These are phyloP conservation scores for Caenorhabditis doughertyi DNA, from an alignment of 2,888 invertebrate species.

Conservation along the genomic window DNA sequence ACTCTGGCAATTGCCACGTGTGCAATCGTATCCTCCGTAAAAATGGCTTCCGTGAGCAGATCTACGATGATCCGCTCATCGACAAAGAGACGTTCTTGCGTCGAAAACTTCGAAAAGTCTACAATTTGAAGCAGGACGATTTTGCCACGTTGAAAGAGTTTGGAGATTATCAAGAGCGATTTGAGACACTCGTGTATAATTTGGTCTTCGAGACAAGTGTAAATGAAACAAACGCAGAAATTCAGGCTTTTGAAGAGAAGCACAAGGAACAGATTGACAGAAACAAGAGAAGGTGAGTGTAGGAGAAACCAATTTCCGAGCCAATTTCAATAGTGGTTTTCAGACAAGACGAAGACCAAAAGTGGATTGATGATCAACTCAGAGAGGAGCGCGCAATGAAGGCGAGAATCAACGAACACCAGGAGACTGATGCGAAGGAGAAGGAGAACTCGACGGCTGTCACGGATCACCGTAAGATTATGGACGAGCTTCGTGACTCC, in stretches of 20 bases:
- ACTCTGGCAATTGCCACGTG: slow-evolving; percentile 91
- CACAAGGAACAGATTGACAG: slow-evolving; percentile 79
- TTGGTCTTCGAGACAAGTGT: slow-evolving; percentile 77
- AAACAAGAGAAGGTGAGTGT: slow-evolving; percentile 75
- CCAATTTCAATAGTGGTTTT: slow-evolving; percentile 20
- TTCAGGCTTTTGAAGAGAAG: slow-evolving; percentile 74
- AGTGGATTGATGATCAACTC: slow-evolving; percentile 86
- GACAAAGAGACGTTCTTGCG: slow-evolving; percentile 98
- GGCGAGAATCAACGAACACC: slow-evolving; percentile 60
- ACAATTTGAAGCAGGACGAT: slow-evolving; percentile 96
- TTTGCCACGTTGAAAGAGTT: slow-evolving; percentile 90
- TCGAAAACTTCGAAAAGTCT: slow-evolving; percentile 89
- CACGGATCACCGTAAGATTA: slow-evolving; percentile 87
- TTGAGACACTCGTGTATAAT: slow-evolving; percentile 76
- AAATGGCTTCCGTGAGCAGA: slow-evolving; percentile 93
- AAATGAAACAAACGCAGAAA: slow-evolving; percentile 74
- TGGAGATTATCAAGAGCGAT: slow-evolving; percentile 93
- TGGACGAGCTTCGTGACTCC: slow-evolving; percentile 96
- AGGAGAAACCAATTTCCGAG: too few relatives aligned
- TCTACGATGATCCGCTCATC: slow-evolving; percentile 96
- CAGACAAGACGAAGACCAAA: slow-evolving; percentile 85
- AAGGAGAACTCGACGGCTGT: slow-evolving; percentile 57
- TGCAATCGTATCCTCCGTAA: slow-evolving; percentile 90
- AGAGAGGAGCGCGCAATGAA: slow-evolving; percentile 76
- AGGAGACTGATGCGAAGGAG: slow-evolving; percentile 67